Base-by-base conservation (phyloP, 1,140 invertebrate genomes). In the Leguminivora glycinivorella region DNA sequence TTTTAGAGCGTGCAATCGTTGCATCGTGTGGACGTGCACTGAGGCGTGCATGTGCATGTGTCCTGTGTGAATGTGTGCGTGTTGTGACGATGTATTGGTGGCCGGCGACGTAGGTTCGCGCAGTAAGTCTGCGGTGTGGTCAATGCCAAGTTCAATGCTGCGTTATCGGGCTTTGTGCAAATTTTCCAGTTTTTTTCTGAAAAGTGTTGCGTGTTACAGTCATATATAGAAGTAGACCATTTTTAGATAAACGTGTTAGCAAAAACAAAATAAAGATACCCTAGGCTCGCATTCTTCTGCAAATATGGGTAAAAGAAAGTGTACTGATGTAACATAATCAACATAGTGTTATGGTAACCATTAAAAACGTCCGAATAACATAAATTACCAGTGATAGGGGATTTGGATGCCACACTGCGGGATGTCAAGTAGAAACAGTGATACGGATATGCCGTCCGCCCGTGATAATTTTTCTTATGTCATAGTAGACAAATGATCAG, bases 1-100 rank as follows among this genome's bases (percentile, higher is more conserved):
- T 92, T 92, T 92, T 88, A 92, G 90, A 92, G 92, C 92, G 91
- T 92, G 92, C 89, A 89, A 92, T 91, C 83, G 85, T 86, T 91
- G 87, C 87, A 89, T 87, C 84, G 88, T 88, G 83, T 84, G 72
- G 84, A 81, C 78, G 84, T 80, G 83, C 87, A 86, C 87, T 86
- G 87, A 88, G 85, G 84, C 83, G 80, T 88, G 85, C 72, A 82
- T 84, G 79, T 86, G 78, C 78, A 83, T 76, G 81, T 74, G 67
- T 69, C 58, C 67, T 24, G 22, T 58, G 29, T 56, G 68, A 19
- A 74, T 82, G 81, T 83, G 72, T 71, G 71, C n/a, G 43, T 43
- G 38, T 24, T 40, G 19, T 29, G 34, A 26, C n/a, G 24, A 24
- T 52, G 34, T 52, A 43, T 1, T 43, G 25, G 52, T 38, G 83